Conservation (phyloP, 2,797 vertebrate species). For the Dromococcyx pavoninus region DNA sequence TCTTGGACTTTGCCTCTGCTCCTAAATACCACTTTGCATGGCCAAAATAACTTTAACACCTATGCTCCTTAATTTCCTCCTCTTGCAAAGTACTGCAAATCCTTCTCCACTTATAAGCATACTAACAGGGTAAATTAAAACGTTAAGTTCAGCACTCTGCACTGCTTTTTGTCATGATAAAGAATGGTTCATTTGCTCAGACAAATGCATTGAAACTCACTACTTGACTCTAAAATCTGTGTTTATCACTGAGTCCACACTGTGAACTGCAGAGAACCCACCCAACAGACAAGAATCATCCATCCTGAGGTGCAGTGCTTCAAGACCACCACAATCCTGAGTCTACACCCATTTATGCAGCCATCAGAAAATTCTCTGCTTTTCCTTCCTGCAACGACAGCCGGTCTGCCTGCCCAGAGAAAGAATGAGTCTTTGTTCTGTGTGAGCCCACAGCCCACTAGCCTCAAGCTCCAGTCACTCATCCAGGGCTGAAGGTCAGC, state of each 20-base stretch:
- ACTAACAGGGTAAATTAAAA: not conserved
- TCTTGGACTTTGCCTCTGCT: not conserved
- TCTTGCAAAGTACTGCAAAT: not conserved
- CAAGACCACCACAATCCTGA: not conserved
- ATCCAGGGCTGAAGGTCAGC: constrained; percentile 45
- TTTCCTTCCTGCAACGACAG: not conserved
- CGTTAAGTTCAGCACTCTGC: not conserved
- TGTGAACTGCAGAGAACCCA: not conserved
- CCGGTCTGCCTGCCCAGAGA: not conserved
- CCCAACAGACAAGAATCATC: not conserved
- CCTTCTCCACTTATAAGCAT: not conserved
- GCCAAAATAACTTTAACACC: not conserved
- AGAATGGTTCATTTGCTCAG: not conserved
- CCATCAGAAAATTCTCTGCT: constrained; percentile 15
- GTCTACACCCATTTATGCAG: not conserved
- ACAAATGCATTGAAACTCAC: not conserved
- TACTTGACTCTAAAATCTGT: not conserved
- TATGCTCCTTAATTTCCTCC: not conserved
- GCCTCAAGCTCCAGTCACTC: constrained; percentile 35
- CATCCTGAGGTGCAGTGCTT: not conserved
- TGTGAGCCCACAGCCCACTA: not conserved
- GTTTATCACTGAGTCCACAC: not conserved
- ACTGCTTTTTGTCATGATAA: not conserved
- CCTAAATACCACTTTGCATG: not conserved
- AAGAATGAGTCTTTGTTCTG: not conserved